phyloP scores from a whole-genome alignment of 2,113 vertebrate genomes.

The Gobiocypris rarus region DNA sequence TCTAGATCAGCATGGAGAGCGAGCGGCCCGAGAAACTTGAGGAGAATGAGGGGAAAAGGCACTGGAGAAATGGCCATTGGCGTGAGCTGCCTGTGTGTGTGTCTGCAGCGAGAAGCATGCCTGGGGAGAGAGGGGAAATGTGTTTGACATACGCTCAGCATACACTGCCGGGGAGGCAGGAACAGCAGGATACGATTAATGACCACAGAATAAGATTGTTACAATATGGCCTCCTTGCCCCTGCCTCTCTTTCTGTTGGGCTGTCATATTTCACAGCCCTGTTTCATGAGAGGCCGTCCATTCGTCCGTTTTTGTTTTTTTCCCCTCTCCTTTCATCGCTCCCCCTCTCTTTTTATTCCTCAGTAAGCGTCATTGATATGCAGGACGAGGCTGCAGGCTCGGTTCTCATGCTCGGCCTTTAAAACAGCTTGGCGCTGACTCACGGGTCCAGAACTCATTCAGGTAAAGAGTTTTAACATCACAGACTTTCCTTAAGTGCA shows the following conservation, averaged over 20 bases:
- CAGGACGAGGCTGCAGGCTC: constrained; percentile 68
- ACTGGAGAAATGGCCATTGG: neutral
- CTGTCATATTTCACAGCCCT: constrained; percentile 80
- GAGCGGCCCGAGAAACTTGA: neutral
- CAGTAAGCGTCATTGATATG: constrained; percentile 75
- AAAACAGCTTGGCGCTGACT: constrained; percentile 62
- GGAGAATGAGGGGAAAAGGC: neutral
- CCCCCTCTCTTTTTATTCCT: constrained; percentile 46
- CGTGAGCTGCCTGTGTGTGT: constrained; percentile 62
- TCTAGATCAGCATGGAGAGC: neutral
- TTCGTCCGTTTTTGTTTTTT: constrained; percentile 52
- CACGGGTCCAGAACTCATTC: constrained; percentile 47
- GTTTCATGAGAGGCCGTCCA: constrained; percentile 57
- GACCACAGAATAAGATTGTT: constrained; percentile 83
- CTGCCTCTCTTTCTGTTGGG: constrained; percentile 69
- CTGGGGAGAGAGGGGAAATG: constrained; percentile 78
- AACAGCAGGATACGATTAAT: constrained; percentile 88
- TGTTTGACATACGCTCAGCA: constrained; percentile 79
- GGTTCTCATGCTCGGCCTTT: constrained; percentile 63
- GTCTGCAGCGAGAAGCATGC: constrained; percentile 54
- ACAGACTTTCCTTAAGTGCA: neutral
- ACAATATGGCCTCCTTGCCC: constrained; percentile 80
- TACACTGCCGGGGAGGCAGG: constrained; percentile 71
- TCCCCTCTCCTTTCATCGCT: neutral
- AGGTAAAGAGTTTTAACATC: neutral